Evolutionary conservation across 2,113 vertebrate genomes (phyloP).

Genomic region (Mesitornis unicolor): DNA sequence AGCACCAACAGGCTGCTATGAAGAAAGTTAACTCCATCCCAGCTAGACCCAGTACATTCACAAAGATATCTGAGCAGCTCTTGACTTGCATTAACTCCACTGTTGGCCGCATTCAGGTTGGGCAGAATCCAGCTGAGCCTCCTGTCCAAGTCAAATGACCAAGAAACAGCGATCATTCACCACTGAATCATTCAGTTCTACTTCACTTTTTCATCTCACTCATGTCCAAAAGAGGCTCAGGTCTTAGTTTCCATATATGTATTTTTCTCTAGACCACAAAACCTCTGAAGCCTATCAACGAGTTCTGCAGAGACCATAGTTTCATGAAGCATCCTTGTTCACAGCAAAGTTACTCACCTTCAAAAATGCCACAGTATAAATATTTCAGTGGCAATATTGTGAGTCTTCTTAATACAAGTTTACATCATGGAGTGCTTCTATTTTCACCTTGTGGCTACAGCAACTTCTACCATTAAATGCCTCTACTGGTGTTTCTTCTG

Average conservation of each 20-base stretch:
- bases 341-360: background rate
- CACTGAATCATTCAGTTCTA: background rate
- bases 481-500: background rate
- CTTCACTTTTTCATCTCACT: conserved; percentile 11
- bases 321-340: background rate
- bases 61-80: background rate
- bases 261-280: background rate
- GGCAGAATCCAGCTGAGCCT: background rate
- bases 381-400: background rate
- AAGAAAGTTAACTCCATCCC: background rate
- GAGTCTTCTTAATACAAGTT: background rate
- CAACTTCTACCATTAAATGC: background rate
- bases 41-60: background rate
- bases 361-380: background rate
- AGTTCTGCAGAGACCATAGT: background rate
- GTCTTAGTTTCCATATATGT: background rate
- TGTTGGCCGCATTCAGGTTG: background rate
- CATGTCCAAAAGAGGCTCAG: background rate
- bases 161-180: background rate
- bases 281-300: background rate
- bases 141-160: background rate
- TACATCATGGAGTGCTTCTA: background rate
- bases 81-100: background rate
- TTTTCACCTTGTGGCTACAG: background rate
- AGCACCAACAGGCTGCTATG: background rate